Percentiles rank a stretch among this genome's conserved stretches.
Conservation (phyloP, 2,113 vertebrate species). For the Acanthochromis polyacanthus region DNA sequence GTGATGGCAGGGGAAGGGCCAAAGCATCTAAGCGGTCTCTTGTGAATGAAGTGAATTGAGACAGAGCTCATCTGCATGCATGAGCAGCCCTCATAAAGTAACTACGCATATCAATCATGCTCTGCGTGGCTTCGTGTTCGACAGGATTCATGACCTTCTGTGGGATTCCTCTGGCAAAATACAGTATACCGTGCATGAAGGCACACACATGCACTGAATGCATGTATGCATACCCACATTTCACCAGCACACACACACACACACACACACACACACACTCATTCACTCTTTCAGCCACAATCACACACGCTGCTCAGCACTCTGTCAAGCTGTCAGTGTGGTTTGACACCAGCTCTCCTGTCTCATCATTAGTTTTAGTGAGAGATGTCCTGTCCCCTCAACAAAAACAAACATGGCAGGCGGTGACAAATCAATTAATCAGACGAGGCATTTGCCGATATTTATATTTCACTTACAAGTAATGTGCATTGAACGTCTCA, state of each 20-base stretch:
- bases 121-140: constrained; percentile 47
- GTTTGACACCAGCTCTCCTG: constrained; percentile 70
- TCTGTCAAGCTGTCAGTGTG: constrained; percentile 70
- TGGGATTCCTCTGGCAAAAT: constrained; percentile 61
- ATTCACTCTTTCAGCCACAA: constrained; percentile 24
- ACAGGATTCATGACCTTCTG: constrained; percentile 68
- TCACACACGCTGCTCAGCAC: constrained; percentile 50
- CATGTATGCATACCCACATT: constrained; percentile 17
- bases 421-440: constrained; percentile 79
- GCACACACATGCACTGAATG: constrained; percentile 5
- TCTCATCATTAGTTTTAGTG: constrained; percentile 79
- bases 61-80: constrained; percentile 76
- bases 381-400: constrained; percentile 74
- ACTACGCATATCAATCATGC: constrained; percentile 76
- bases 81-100: constrained; percentile 71
- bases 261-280: not conserved
- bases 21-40: constrained; percentile 59
- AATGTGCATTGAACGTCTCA: constrained; percentile 74
- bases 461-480: constrained; percentile 80
- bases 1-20: constrained; percentile 41
- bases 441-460: constrained; percentile 74
- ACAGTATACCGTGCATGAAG: constrained; percentile 38
- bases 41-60: constrained; percentile 77
- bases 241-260: constrained; percentile 18
- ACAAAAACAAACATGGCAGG: constrained; percentile 82